Conservation (phyloP, 2,797 vertebrate species). For the Zenarchopterus dispar region DNA sequence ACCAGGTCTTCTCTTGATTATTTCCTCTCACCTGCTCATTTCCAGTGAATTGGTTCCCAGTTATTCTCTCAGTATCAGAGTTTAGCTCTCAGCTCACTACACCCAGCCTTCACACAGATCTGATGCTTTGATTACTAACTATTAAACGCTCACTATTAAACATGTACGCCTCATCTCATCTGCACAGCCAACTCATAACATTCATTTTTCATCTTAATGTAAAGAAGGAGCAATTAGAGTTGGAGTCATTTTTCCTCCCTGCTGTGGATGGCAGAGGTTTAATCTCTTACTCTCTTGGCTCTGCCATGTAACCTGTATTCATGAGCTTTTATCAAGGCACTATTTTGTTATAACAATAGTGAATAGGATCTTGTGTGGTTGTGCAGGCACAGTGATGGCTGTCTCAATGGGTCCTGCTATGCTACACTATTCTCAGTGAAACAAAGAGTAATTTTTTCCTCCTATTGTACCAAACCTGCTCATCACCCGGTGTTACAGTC, state of each 20-base stretch:
- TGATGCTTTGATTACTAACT: slow-evolving; percentile 50
- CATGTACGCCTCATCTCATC: slow-evolving; percentile 53
- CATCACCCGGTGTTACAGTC: slow-evolving; percentile 29
- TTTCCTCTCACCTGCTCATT: slow-evolving; percentile 25
- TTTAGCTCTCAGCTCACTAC: slow-evolving; percentile 7
- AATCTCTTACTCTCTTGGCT: slow-evolving; percentile 57
- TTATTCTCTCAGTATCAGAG: slow-evolving; percentile 26
- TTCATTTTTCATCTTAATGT: slow-evolving; percentile 75
- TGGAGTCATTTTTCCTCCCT: slow-evolving; percentile 41
- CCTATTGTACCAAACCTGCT: slow-evolving; percentile 47
- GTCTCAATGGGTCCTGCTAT: slow-evolving; percentile 50
- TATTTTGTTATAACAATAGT: slow-evolving; percentile 64
- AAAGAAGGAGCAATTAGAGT: slow-evolving; percentile 79
- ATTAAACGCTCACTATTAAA: slow-evolving; percentile 21
- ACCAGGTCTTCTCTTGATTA: too few species aligned
- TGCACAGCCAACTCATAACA: slow-evolving; percentile 42
- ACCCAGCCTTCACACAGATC: slow-evolving; percentile 7
- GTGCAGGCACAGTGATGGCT: slow-evolving; percentile 43
- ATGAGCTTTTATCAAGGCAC: slow-evolving; percentile 54
- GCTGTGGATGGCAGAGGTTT: slow-evolving; percentile 31
- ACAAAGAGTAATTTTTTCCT: slow-evolving; percentile 49
- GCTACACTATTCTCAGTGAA: slow-evolving; percentile 43
- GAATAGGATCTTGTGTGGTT: slow-evolving; percentile 51
- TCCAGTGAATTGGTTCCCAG: slow-evolving; percentile 25
- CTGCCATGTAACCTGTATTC: slow-evolving; percentile 53